These are phyloP conservation scores for Leptinotarsa rubiginosa DNA, from an alignment of 2,888 invertebrate genomes.

Conservation along the genomic window DNA sequence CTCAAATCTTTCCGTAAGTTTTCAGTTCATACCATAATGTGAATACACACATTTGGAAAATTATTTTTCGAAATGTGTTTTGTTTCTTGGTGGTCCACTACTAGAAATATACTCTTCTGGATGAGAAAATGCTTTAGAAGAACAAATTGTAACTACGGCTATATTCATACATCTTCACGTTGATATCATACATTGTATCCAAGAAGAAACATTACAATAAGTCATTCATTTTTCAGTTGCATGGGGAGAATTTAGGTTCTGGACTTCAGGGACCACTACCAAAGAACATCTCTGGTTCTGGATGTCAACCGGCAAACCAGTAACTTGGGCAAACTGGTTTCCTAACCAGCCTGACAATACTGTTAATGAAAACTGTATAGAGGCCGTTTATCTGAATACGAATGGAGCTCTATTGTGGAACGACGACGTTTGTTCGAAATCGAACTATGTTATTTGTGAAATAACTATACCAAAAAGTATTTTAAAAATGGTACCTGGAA, in stretches of 20 bases:
- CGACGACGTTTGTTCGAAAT: slow-evolving; percentile 19
- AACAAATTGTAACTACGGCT: too few relatives aligned
- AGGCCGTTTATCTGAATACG: slow-evolving; percentile 4
- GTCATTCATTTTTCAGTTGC: not conserved
- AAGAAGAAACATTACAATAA: not conserved
- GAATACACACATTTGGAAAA: too few relatives aligned
- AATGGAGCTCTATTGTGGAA: slow-evolving; percentile 29
- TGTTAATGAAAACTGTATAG: slow-evolving; percentile 27
- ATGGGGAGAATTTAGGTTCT: slow-evolving; percentile 21
- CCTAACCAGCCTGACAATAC: slow-evolving; percentile 31
- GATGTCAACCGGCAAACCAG: slow-evolving; percentile 31
- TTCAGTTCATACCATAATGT: too few relatives aligned
- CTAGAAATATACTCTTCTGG: too few relatives aligned
- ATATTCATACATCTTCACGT: too few relatives aligned
- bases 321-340: slow-evolving; percentile 28
- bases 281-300: slow-evolving; percentile 31
- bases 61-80: too few relatives aligned
- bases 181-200: too few relatives aligned
- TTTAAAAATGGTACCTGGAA: not conserved
- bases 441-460: slow-evolving; percentile 33
- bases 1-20: slow-evolving; percentile 31
- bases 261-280: slow-evolving; percentile 34
- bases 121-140: too few relatives aligned
- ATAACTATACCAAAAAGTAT: slow-evolving; percentile 23
- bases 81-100: too few relatives aligned